phyloP scores from a whole-genome alignment of 2,888 invertebrate genomes.

The Magallana nippona region DNA sequence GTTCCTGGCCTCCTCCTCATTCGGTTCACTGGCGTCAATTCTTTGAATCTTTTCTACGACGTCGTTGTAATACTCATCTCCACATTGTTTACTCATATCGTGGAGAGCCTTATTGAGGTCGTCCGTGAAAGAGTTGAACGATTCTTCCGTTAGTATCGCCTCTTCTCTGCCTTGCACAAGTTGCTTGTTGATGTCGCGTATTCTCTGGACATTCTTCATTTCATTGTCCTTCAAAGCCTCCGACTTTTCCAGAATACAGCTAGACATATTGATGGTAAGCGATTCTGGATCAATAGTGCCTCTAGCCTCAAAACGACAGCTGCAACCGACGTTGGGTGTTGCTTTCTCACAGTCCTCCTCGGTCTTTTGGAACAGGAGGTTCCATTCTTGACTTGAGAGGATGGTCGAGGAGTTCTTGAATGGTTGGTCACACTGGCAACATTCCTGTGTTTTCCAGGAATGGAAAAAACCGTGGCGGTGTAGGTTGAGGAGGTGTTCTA shows the following conservation, averaged over 20 bases:
- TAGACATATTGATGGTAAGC: background rate
- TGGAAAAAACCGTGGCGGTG: conserved; percentile 28
- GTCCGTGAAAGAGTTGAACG: background rate
- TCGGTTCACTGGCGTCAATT: background rate
- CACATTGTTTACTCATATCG: background rate
- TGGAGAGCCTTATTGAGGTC: conserved; percentile 21
- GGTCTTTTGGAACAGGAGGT: conserved; percentile 5
- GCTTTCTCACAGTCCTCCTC: background rate
- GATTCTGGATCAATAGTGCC: background rate
- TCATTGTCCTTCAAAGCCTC: background rate
- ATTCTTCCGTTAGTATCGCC: conserved; percentile 9
- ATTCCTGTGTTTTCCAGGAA: background rate
- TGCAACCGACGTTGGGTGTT: background rate
- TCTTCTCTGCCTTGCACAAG: conserved; percentile 1
- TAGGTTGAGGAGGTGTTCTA: conserved; percentile 4
- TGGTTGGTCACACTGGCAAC: conserved; percentile 26
- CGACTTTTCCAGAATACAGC: background rate
- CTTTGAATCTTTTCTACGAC: conserved; percentile 2
- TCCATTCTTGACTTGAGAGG: background rate
- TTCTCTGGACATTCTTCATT: background rate
- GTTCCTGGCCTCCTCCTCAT: conserved; percentile 6
- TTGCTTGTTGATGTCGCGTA: background rate
- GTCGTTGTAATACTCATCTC: conserved; percentile 19
- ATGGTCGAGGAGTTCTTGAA: background rate
- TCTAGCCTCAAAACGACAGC: background rate